Evolutionary conservation across 2,113 vertebrate genomes (phyloP).

Genomic region (Carassius gibelio): DNA sequence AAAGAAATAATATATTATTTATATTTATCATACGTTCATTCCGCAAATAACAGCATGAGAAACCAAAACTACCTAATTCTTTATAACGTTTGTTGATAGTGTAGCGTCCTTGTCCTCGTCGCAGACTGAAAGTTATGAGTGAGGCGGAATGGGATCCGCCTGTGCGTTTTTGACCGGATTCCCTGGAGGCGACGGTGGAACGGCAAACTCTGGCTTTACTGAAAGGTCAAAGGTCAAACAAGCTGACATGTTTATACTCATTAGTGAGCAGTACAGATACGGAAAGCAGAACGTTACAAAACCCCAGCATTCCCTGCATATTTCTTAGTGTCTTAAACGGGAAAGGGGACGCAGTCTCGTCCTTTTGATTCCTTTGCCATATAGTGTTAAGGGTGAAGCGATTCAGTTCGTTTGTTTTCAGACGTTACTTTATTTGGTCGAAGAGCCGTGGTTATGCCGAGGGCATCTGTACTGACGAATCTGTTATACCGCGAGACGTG

Average conservation of each 20-base stretch:
- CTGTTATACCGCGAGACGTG: conserved; percentile 55
- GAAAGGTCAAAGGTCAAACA: conserved; percentile 64
- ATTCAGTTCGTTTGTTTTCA: conserved; percentile 73
- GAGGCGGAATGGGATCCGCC: neutral
- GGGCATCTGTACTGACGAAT: conserved; percentile 54
- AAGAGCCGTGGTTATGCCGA: conserved; percentile 73
- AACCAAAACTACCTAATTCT: conserved; percentile 72
- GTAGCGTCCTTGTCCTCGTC: conserved; percentile 51
- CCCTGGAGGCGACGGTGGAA: conserved; percentile 48
- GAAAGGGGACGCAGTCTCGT: conserved; percentile 68
- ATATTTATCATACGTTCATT: conserved; percentile 73
- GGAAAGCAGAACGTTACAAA: conserved; percentile 81
- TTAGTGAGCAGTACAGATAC: conserved; percentile 79
- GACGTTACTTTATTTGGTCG: conserved; percentile 74
- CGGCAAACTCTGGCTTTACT: conserved; percentile 76
- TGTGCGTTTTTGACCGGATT: neutral
- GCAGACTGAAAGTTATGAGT: conserved; percentile 22
- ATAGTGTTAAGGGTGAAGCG: conserved; percentile 86
- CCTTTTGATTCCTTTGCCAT: conserved; percentile 85
- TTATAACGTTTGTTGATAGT: conserved; percentile 41
- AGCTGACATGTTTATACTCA: conserved; percentile 64
- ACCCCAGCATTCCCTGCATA: conserved; percentile 91
- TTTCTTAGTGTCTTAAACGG: conserved; percentile 95
- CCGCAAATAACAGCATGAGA: conserved; percentile 59
- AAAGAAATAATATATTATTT: conserved; percentile 70